These are phyloP conservation scores for Pollicipes pollicipes DNA, from an alignment of 1,140 invertebrate species.

Conservation along the genomic window DNA sequence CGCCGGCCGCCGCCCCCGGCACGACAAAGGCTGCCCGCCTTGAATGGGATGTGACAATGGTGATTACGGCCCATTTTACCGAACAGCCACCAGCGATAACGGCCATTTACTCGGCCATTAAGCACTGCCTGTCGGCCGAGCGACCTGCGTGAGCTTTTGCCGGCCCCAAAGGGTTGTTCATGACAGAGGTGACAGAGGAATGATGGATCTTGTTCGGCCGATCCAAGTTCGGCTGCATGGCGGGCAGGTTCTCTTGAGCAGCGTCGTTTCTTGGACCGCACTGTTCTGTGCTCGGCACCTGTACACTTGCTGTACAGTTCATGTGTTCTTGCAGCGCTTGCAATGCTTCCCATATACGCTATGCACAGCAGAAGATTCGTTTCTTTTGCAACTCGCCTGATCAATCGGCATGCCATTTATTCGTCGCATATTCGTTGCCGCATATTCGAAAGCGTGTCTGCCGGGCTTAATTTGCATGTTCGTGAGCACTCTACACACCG, in stretches of 20 bases:
- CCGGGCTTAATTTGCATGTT: too few relatives aligned
- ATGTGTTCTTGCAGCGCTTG: too few relatives aligned
- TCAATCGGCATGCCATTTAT: too few relatives aligned
- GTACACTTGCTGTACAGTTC: too few relatives aligned
- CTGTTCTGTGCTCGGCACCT: too few relatives aligned
- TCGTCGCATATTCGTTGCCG: too few relatives aligned
- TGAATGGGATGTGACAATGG: neutral
- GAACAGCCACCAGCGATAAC: neutral
- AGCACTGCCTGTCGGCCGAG: neutral
- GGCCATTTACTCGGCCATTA: neutral
- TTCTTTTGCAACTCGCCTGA: too few relatives aligned
- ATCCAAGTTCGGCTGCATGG: neutral
- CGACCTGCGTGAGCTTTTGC: neutral
- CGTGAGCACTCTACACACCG: too few relatives aligned
- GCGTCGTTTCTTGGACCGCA: neutral
- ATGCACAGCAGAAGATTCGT: too few relatives aligned
- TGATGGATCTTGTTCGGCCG: neutral
- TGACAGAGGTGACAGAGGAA: neutral
- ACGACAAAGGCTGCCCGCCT: neutral
- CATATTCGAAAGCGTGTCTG: too few relatives aligned
- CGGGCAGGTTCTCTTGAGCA: neutral
- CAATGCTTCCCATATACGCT: too few relatives aligned
- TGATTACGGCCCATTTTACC: neutral
- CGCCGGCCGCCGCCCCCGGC: too few relatives aligned
- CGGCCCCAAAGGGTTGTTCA: neutral